Percentiles rank a stretch among this genome's conserved stretches.
phyloP scores from a whole-genome alignment of 2,797 vertebrate species.

The Denticeps clupeoides region DNA sequence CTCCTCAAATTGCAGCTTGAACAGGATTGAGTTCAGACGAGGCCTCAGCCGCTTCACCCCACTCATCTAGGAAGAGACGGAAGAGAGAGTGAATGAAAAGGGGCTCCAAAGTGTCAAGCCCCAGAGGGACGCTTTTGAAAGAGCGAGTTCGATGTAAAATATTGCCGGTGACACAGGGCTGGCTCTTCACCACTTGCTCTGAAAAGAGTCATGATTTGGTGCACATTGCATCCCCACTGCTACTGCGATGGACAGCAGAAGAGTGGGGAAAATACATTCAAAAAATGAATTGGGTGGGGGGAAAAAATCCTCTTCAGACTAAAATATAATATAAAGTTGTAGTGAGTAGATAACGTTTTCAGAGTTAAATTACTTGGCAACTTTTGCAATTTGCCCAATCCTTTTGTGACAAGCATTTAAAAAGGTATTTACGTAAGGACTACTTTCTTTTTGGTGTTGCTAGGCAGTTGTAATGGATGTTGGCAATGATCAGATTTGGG shows the following conservation, averaged over 20 bases:
- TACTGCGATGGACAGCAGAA: too few relatives aligned
- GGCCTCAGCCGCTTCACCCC: constrained; percentile 79
- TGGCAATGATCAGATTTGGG: constrained; percentile 60
- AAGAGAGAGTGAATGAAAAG: neutral
- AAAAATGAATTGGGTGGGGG: too few relatives aligned
- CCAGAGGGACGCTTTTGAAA: neutral
- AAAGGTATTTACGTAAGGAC: constrained; percentile 43
- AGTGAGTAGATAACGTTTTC: neutral
- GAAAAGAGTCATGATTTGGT: too few relatives aligned
- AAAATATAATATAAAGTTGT: too few relatives aligned
- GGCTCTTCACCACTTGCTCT: neutral
- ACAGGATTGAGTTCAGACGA: constrained; percentile 88
- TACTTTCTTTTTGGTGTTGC: constrained; percentile 45
- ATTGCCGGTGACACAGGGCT: neutral
- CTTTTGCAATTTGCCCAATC: constrained; percentile 30
- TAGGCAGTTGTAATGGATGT: constrained; percentile 54
- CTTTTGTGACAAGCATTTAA: constrained; percentile 34
- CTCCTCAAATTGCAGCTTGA: constrained; percentile 95
- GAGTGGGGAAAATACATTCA: too few relatives aligned
- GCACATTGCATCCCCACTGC: too few relatives aligned
- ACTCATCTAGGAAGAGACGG: constrained; percentile 70
- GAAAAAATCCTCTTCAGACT: too few relatives aligned
- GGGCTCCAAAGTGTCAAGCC: neutral
- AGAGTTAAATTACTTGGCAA: constrained; percentile 4
- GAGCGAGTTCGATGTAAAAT: neutral